Evolutionary conservation across 2,888 invertebrate species (phyloP), one percentile per base, ranked within the genome.

Genomic region (Calliopum simillimum): DNA sequence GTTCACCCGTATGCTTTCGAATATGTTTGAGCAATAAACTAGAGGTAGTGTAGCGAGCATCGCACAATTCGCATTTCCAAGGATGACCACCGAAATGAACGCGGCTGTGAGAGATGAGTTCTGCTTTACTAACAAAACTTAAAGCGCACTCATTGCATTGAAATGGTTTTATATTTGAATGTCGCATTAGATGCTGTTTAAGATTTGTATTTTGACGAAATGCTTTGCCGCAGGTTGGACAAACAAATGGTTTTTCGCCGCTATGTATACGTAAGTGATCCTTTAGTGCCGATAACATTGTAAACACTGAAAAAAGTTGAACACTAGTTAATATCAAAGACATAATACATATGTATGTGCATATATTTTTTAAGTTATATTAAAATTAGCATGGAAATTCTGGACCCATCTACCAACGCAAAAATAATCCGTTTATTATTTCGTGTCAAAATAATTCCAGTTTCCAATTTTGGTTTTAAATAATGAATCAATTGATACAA

Each of bases 31-130:
- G 88, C 19, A 90, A 76, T 0, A 90, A 89, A 56, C 89, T 89
- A 13, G 89, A 89, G 0, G 90, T 90, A 0, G 90, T 90, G 78
- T 90, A 90, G 0, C 88, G 87, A 12, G 88, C 85, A 0, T 87
- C 86, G 55, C 90, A 90, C 6, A 87, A 87, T 16, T 88, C 88
- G 64, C 90, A 90, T 0, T 88, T 85, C 75, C 89, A 90, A 0
- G 90, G 90, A 73, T 90, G 90, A 0, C 89, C 89, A 0, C 90
- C 90, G 8, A 88, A 89, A 80, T 90, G 90, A 56, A 88, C 90
- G 0, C 90, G 86, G 0, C 79, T 81, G 77, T 90, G 90, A 0
- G 90, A 88, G 11, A 88, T 88, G 0, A 90, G 75, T 76, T 90
- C 90, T 1, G 83, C 86, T 74, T 87, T 87, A 53, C 86, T 87